Evolutionary conservation across 1,140 invertebrate genomes (phyloP), one percentile per base, ranked within the genome.

Genomic region (Zaprionus camerounensis): DNA sequence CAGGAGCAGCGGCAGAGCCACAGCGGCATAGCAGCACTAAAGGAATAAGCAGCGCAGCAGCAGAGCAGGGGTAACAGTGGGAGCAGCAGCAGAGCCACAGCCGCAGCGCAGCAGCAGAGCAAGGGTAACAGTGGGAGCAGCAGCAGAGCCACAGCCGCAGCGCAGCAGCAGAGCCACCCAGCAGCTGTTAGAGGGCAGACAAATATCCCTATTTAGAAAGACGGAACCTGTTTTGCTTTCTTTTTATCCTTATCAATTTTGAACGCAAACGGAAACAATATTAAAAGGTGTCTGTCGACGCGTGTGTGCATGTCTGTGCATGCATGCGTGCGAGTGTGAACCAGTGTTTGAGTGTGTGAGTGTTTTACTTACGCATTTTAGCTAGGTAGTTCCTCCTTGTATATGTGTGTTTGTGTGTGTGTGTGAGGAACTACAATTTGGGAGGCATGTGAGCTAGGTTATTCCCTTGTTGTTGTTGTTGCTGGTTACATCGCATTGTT

Each of bases 351-450:
- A 24, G 11, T 41, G n/a, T 44, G 20, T 62, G 49, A 31, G 28
- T 34, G 31, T 9, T 34, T 70, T 71, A 76, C 73, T 76, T 76
- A 76, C 73, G 73, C 73, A 76, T 76, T 13, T 66, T 65, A 15
- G 55, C 58, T 58, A 53, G 11, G 22, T 31, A 24, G 26, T 58
- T 31, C 28, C 17, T 12, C 49, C 38, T 13, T 38, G 44, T 64
- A 41, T 24, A 26, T 24, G 49, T 20, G 58, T 44, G 63, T 69
- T 46, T 22, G 20, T 57, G 64, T 57, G 67, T 63, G 81, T 79
- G 81, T 56, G 20, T 57, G 59, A 59, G 34, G 59, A 59, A 77
- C 58, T 62, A 55, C 31, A 76, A 57, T 80, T 72, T 75, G 28
- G 66, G 22, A 56, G 72, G 51, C 58, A 61, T 72, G 53, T 26